Conservation (phyloP, 2,113 vertebrate genomes). For the Ictidomys tridecemlineatus region DNA sequence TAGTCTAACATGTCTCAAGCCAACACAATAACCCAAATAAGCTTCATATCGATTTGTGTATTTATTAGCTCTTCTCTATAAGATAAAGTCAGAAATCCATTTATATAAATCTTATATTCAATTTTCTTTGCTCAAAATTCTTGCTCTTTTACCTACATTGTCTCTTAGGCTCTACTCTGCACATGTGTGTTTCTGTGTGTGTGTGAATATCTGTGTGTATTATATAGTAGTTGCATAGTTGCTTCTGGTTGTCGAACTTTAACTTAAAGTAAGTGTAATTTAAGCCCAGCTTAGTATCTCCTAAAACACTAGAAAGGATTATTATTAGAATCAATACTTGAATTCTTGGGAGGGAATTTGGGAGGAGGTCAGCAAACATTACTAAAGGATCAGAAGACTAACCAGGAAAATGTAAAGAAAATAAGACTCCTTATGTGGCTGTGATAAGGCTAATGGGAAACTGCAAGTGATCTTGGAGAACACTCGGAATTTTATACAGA, state of each 20-base stretch:
- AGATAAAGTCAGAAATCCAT: neutral
- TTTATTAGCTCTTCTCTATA: neutral
- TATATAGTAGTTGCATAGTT: neutral
- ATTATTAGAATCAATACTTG: slow-evolving; percentile 68
- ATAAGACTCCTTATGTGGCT: slow-evolving; percentile 57
- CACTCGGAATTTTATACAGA: slow-evolving; percentile 67
- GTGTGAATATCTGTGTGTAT: neutral
- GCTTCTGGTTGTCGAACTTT: neutral
- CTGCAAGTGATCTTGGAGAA: slow-evolving; percentile 60
- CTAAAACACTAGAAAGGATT: slow-evolving; percentile 51
- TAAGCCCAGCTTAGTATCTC: slow-evolving; percentile 11
- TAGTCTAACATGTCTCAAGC: neutral
- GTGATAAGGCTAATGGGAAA: slow-evolving; percentile 75
- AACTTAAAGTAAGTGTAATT: slow-evolving; percentile 60
- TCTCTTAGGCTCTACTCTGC: neutral
- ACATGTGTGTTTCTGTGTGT: neutral
- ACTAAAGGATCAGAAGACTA: slow-evolving; percentile 69
- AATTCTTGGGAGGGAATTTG: slow-evolving; percentile 70
- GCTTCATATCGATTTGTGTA: neutral
- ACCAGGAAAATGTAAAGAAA: slow-evolving; percentile 69
- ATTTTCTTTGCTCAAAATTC: slow-evolving; percentile 1
- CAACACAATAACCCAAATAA: slow-evolving; percentile 16
- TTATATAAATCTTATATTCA: neutral
- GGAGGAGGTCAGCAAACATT: slow-evolving; percentile 62
- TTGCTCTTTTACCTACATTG: neutral